Evolutionary conservation across 2,888 invertebrate species (phyloP), one percentile per base, ranked within the genome.

Genomic region (Tromatobia lineatoria): DNA sequence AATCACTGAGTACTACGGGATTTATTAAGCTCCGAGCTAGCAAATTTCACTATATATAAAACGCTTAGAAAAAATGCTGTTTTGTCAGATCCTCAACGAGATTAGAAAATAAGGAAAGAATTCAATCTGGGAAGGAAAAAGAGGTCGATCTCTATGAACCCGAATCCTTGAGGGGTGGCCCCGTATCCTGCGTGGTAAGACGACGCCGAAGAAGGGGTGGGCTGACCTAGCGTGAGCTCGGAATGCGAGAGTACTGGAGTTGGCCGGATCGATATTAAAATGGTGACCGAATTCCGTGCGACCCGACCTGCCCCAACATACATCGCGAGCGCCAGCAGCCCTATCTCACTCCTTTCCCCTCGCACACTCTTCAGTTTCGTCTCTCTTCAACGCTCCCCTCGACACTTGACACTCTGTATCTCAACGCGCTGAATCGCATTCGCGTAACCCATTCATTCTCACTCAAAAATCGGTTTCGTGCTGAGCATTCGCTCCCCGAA

Each of bases 251-350:
- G 81, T 29, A 15, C 73, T 20, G 38, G 80, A 61, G 45, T 54
- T 78, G 85, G 79, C 57, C 89, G 90, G 92, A 93, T 93, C 93
- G 93, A 93, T 93, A 93, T 91, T 91, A 93, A 93, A 93, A 93
- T 92, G 93, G 93, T 93, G 93, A 93, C 93, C 93, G 93, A 93
- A 93, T 93, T 93, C 91, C 92, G 90, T 87, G 83, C 86, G 84
- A 84, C 83, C 85, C 91, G 92, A 93, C 93, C 93, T 93, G 90
- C 93, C 93, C 89, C 90, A 93, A 93, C 91, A 54, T 69, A 77
- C 50, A 75, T 11, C 61, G 34, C 64, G 66, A 47, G 77, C 77
- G 67, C 82, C 80, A 69, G 70, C 70, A 47, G 61, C 69, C 52
- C 69, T 61, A 45, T 38, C 57, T 66, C 15, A 29, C 79, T 59